Conservation (phyloP, 2,113 vertebrate genomes). For the Periophthalmodon schlosseri region DNA sequence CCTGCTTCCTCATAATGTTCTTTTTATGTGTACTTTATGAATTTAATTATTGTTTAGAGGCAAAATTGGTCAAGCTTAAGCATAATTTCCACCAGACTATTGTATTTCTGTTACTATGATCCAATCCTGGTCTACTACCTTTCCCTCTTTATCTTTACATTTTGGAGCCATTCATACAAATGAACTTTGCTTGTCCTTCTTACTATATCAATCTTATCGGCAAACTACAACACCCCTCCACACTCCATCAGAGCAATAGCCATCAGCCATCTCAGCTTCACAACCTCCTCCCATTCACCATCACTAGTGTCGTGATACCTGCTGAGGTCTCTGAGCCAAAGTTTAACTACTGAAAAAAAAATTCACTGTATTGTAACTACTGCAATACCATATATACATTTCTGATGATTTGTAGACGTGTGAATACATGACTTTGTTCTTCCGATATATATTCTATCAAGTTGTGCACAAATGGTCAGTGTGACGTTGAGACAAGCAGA, state of each 20-base stretch:
- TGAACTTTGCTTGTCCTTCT: too few relatives aligned
- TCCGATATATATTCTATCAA: not conserved
- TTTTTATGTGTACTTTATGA: not conserved
- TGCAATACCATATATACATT: too few relatives aligned
- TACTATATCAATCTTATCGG: too few relatives aligned
- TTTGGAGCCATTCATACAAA: too few relatives aligned
- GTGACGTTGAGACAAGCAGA: slow-evolving; percentile 38
- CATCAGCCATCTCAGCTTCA: not conserved
- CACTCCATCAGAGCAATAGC: too few relatives aligned
- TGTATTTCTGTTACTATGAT: too few relatives aligned
- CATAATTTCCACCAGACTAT: too few relatives aligned
- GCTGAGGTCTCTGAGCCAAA: too few relatives aligned
- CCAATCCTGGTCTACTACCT: too few relatives aligned
- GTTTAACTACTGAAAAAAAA: not conserved
- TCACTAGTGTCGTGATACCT: not conserved
- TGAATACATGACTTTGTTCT: not conserved
- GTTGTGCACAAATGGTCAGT: slow-evolving; percentile 35
- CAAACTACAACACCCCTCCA: not conserved
- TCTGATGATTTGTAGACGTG: too few relatives aligned
- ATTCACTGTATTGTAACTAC: too few relatives aligned
- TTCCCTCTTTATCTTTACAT: too few relatives aligned
- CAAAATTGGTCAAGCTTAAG: not conserved
- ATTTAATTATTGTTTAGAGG: not conserved
- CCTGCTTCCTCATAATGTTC: not conserved
- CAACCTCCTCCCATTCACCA: not conserved